These are phyloP conservation scores for Meganola albula DNA, from an alignment of 2,888 invertebrate genomes.

Conservation along the genomic window DNA sequence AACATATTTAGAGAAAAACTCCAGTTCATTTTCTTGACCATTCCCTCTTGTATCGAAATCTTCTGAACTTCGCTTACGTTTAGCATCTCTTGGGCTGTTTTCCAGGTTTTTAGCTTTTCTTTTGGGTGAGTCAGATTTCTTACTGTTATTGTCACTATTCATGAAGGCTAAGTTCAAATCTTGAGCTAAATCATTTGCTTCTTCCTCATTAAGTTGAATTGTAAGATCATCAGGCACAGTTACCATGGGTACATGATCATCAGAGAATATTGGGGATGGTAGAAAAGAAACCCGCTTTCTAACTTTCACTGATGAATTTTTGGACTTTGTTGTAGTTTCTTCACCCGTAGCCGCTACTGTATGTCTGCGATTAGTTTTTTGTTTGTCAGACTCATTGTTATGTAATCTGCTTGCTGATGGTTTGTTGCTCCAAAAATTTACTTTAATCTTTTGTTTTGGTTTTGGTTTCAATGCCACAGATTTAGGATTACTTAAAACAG, in stretches of 20 bases:
- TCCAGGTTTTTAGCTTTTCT: constrained; percentile 38
- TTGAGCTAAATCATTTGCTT: constrained; percentile 59
- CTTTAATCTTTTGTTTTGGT: constrained; percentile 62
- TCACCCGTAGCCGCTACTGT: constrained; percentile 41
- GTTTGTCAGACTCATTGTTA: constrained; percentile 35
- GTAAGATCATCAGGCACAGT: constrained; percentile 71
- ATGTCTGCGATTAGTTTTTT: constrained; percentile 47
- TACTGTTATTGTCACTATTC: constrained; percentile 34
- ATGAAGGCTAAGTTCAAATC: constrained; percentile 57
- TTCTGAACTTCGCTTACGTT: constrained; percentile 46
- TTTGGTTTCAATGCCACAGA: constrained; percentile 45
- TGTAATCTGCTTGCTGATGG: constrained; percentile 41
- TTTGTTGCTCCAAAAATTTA: constrained; percentile 70
- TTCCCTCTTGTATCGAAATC: constrained; percentile 34
- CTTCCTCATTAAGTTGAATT: constrained; percentile 70
- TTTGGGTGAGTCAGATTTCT: constrained; percentile 32
- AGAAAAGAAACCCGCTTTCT: constrained; percentile 65
- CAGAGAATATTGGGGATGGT: constrained; percentile 63
- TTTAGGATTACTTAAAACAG: constrained; percentile 42
- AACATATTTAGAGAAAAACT: constrained; percentile 70
- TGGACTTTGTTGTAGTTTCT: constrained; percentile 37
- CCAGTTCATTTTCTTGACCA: constrained; percentile 61
- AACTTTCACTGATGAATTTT: constrained; percentile 49
- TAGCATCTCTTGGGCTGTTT: constrained; percentile 39
- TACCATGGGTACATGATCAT: constrained; percentile 69